Base-by-base conservation (phyloP, 2,888 invertebrate genomes). In the Diarsia mendica region DNA sequence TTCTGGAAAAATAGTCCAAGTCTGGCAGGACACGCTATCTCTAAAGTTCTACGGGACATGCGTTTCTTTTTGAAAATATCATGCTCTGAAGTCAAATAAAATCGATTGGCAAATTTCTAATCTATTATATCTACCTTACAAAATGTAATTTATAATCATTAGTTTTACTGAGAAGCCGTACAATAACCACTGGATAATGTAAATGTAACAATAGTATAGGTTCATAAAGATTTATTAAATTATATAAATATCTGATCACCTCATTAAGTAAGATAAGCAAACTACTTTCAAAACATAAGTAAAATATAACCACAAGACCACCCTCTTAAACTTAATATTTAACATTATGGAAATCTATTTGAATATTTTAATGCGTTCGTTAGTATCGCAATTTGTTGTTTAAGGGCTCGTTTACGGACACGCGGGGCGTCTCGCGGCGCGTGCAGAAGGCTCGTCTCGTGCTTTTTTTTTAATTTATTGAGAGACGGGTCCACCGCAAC, bases 21-120 rank as follows among this genome's bases (percentile, higher is more conserved):
- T 87, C 84, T 85, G 82, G 84, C 84, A 88, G 87, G 88, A 87
- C 85, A 88, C 88, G 85, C 92, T 92, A 91, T 85, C 85, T 88
- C 90, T 91, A 92, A 88, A 85, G 79, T 82, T 91, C 96, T 95
- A 95, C 93, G 88, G 88, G 87, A 86, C 96, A 96, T 96, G 96
- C 96, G 91, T 93, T 93, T 92, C 90, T 88, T 89, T 88, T 88
- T 81, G 88, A 84, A 89, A 91, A 89, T 80, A 82, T 89, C 96
- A 96, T 96, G 96, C 96, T 94, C 92, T 88, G 89, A 92, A 88
- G 84, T 89, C 88, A 89, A 90, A 90, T 88, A 88, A 90, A 90
- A 90, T 89, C 83, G 83, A 88, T 89, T 85, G 84, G 83, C 86
- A 90, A 92, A 86, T 87, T 64, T 91, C 92, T 92, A 93, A 82